Percentiles rank a stretch among this genome's conserved stretches.
These are phyloP conservation scores for Campoplex capitator DNA, from an alignment of 2,888 invertebrate species.

Conservation along the genomic window DNA sequence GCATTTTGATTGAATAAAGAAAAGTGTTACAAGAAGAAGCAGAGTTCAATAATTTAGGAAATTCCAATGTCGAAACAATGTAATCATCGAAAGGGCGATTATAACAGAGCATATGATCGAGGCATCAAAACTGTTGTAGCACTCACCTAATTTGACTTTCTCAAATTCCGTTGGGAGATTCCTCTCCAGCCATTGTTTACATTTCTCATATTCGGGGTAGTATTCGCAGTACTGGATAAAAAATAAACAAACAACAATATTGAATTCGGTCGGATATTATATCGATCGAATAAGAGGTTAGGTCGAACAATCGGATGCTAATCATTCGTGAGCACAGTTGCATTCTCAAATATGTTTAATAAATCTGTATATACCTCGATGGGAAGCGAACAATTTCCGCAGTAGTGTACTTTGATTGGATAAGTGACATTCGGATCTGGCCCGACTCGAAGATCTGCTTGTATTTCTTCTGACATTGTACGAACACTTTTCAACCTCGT, in stretches of 20 bases:
- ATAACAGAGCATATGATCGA: neutral
- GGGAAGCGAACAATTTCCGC: slow-evolving; percentile 97
- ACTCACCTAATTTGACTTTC: slow-evolving; percentile 91
- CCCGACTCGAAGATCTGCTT: slow-evolving; percentile 84
- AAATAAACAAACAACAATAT: slow-evolving; percentile 57
- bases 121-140: neutral
- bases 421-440: slow-evolving; percentile 91
- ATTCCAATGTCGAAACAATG: neutral
- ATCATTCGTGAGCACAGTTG: neutral
- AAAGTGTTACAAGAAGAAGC: too few species aligned
- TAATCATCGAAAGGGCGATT: neutral
- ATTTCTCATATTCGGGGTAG: slow-evolving; percentile 98
- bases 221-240: slow-evolving; percentile 96
- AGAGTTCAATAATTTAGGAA: neutral
- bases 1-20: neutral
- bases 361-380: slow-evolving; percentile 89
- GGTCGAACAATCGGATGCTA: neutral
- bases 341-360: neutral
- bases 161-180: slow-evolving; percentile 97
- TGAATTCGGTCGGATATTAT: slow-evolving; percentile 1
- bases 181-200: slow-evolving; percentile 98
- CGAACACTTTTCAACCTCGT: slow-evolving; percentile 59
- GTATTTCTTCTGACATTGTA: slow-evolving; percentile 79
- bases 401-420: slow-evolving; percentile 94
- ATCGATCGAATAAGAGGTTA: slow-evolving; percentile 24